Conservation (phyloP, 2,113 vertebrate genomes). For the Panurus biarmicus region DNA sequence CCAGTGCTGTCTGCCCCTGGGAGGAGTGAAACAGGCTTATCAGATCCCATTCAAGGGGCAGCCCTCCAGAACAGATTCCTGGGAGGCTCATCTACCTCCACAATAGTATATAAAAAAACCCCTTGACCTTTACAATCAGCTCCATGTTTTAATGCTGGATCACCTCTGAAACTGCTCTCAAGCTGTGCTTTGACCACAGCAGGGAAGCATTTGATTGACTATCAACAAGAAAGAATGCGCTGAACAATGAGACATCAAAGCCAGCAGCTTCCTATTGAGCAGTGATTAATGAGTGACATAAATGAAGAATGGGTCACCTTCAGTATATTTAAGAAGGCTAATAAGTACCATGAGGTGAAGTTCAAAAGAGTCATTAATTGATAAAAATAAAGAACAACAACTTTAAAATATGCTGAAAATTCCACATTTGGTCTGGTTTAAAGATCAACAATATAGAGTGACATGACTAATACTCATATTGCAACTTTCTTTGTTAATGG, state of each 20-base stretch:
- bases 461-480: neutral
- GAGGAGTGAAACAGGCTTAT: too few species aligned
- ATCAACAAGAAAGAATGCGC: slow-evolving; percentile 69
- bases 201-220: slow-evolving; percentile 77
- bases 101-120: too few species aligned
- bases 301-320: neutral
- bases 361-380: slow-evolving; percentile 16
- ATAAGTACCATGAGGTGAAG: neutral
- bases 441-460: neutral
- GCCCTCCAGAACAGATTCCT: too few species aligned
- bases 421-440: neutral
- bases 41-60: too few species aligned
- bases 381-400: neutral
- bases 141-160: slow-evolving; percentile 47
- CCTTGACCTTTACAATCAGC: neutral
- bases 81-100: too few species aligned
- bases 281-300: slow-evolving; percentile 83
- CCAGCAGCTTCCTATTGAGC: slow-evolving; percentile 71
- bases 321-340: slow-evolving; percentile 12
- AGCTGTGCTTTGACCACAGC: slow-evolving; percentile 68
- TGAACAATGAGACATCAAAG: slow-evolving; percentile 78
- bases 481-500: neutral
- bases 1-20: too few species aligned
- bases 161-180: slow-evolving; percentile 59
- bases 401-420: neutral